phyloP scores from a whole-genome alignment of 92 coral and sea anemone genomes.

The Siderastrea radians region DNA sequence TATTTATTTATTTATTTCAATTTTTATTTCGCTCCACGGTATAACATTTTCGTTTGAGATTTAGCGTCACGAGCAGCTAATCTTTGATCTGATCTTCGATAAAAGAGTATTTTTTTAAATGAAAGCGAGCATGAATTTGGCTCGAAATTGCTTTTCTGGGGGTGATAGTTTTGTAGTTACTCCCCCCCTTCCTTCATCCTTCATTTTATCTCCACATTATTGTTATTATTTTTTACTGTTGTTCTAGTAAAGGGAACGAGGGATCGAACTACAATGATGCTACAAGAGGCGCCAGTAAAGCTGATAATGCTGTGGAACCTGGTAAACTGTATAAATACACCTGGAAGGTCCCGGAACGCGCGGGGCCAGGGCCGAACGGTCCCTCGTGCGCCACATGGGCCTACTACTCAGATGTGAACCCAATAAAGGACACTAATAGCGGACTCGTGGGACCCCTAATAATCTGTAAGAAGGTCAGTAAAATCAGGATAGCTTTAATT shows the following conservation, averaged over 20 bases:
- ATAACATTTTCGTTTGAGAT: too few species aligned
- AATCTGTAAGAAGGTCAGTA: slow-evolving; percentile 82
- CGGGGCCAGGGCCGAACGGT: slow-evolving; percentile 82
- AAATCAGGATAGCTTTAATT: background rate
- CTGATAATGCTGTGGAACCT: slow-evolving; percentile 73
- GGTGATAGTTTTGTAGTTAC: too few species aligned
- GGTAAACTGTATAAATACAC: slow-evolving; percentile 72
- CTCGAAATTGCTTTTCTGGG: too few species aligned
- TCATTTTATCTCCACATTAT: background rate
- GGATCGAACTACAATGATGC: slow-evolving; percentile 88
- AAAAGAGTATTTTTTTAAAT: background rate
- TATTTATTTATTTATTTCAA: too few species aligned
- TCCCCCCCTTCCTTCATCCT: background rate
- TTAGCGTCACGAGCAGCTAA: too few species aligned
- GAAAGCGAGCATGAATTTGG: too few species aligned
- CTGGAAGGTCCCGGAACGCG: slow-evolving; percentile 91
- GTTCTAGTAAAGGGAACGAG: slow-evolving; percentile 76
- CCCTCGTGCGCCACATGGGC: slow-evolving; percentile 89
- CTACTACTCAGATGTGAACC: slow-evolving; percentile 91
- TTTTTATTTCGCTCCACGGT: too few species aligned
- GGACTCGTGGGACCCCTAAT: slow-evolving; percentile 90
- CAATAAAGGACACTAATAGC: slow-evolving; percentile 87
- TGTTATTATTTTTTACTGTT: too few species aligned
- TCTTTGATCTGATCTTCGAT: too few species aligned
- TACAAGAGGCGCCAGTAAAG: slow-evolving; percentile 32